A percentile compares a stretch with the other conserved stretches of the same genome.
These are phyloP conservation scores for Uromys caudimaculatus DNA, from an alignment of 2,797 vertebrate genomes.

Conservation along the genomic window DNA sequence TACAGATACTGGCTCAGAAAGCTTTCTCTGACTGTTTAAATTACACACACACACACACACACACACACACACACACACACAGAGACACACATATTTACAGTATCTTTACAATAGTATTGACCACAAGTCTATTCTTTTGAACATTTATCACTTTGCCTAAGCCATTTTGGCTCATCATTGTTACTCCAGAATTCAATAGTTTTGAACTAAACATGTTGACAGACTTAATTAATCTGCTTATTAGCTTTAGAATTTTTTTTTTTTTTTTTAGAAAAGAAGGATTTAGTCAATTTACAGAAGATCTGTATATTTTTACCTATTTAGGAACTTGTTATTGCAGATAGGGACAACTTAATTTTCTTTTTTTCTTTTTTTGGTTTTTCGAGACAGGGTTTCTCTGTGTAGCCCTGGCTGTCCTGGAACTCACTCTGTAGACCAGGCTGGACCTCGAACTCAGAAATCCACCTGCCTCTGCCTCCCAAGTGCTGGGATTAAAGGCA, in stretches of 20 bases:
- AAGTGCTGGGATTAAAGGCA: no score
- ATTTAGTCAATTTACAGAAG: constrained; percentile 29
- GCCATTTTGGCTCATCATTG: not conserved
- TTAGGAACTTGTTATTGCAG: constrained; percentile 48
- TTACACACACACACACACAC: not conserved
- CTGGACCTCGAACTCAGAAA: no score
- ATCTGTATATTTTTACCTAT: not conserved
- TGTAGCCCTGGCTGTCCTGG: no score
- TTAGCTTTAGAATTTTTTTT: not conserved
- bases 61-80: no score
- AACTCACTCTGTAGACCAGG: no score
- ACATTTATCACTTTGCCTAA: not conserved
- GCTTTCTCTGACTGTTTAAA: not conserved
- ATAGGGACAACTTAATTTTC: not conserved
- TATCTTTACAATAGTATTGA: not conserved
- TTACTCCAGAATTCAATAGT: constrained; percentile 18
- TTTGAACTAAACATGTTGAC: constrained; percentile 8
- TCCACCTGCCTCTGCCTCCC: no score
- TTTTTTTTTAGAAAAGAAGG: not conserved
- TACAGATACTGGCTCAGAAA: not conserved
- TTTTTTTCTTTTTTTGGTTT: no score
- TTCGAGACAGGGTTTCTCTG: no score
- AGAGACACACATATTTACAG: not conserved
- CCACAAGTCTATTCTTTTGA: not conserved
- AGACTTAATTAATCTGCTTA: not conserved